A percentile compares a stretch with the other conserved stretches of the same genome.
phyloP scores from a whole-genome alignment of 1,140 invertebrate genomes.

The Macrostomum lignano region DNA sequence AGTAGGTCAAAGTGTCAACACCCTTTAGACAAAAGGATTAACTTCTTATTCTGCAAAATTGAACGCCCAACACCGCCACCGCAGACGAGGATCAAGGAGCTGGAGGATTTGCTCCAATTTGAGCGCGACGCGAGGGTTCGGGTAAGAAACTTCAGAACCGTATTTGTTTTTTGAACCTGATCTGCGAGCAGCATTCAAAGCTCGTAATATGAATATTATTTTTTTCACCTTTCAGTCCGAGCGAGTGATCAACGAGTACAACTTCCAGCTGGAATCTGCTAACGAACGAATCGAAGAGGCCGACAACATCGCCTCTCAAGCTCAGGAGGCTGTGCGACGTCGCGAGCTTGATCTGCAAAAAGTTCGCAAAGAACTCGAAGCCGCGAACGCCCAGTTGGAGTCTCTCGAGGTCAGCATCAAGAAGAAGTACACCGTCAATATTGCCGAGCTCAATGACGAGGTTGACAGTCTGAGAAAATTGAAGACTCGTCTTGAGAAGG shows the following conservation, averaged over 20 bases:
- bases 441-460: conserved; percentile 24
- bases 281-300: conserved; percentile 20
- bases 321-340: conserved; percentile 17
- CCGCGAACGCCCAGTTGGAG: conserved; percentile 16
- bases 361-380: conserved; percentile 23
- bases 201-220: no score
- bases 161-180: not conserved
- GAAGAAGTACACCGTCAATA: conserved; percentile 18
- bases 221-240: conserved; percentile 24
- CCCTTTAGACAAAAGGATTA: no score
- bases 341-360: conserved; percentile 20
- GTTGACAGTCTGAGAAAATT: conserved; percentile 19
- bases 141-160: conserved; percentile 12
- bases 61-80: no score
- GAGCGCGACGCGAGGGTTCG: conserved; percentile 23
- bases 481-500: conserved; percentile 24
- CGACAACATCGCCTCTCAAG: conserved; percentile 14
- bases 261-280: conserved; percentile 15
- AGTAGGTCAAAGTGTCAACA: no score
- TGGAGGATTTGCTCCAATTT: conserved; percentile 22
- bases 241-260: conserved; percentile 16
- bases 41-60: no score
- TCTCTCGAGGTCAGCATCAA: conserved; percentile 15
- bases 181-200: conserved; percentile 6
- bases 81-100: conserved; percentile 17